A percentile compares a stretch with the other conserved stretches of the same genome.
Conservation (phyloP, 1,140 invertebrate genomes). For the Parasteatoda tepidariorum region DNA sequence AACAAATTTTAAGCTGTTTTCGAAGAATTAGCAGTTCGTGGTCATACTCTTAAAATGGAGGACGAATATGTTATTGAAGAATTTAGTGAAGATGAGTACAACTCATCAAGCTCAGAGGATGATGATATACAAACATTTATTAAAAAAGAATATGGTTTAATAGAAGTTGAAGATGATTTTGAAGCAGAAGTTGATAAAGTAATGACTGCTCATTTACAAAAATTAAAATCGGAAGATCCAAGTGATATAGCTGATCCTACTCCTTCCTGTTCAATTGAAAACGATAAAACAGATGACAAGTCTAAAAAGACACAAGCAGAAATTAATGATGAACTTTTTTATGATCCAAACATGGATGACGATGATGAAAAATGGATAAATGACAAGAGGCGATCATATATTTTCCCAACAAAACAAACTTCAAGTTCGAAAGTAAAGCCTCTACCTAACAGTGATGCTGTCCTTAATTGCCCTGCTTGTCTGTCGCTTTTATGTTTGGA, state of each 20-base stretch:
- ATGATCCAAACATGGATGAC: conserved; percentile 75
- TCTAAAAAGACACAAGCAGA: conserved; percentile 7
- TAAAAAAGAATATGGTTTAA: conserved; percentile 27
- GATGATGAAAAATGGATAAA: conserved; percentile 74
- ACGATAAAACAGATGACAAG: not conserved
- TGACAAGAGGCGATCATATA: conserved; percentile 67
- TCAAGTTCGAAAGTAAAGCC: conserved; percentile 30
- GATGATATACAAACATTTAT: conserved; percentile 39
- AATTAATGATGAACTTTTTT: conserved; percentile 70
- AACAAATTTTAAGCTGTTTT: too few species aligned
- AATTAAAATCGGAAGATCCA: not conserved
- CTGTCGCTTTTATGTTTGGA: conserved; percentile 74
- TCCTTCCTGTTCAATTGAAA: not conserved
- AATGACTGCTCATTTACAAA: conserved; percentile 35
- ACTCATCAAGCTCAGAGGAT: conserved; percentile 47
- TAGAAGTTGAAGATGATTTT: conserved; percentile 49
- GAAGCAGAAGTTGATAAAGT: conserved; percentile 55
- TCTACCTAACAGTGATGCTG: conserved; percentile 72
- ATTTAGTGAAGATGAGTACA: conserved; percentile 41
- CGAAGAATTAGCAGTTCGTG: too few species aligned
- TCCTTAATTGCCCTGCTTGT: conserved; percentile 76
- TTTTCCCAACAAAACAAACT: conserved; percentile 19
- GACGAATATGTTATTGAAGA: conserved; percentile 53
- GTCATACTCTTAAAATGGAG: conserved; percentile 23
- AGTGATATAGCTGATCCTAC: not conserved